These are phyloP conservation scores for Macropodus opercularis DNA, from an alignment of 2,797 vertebrate species.

Conservation along the genomic window DNA sequence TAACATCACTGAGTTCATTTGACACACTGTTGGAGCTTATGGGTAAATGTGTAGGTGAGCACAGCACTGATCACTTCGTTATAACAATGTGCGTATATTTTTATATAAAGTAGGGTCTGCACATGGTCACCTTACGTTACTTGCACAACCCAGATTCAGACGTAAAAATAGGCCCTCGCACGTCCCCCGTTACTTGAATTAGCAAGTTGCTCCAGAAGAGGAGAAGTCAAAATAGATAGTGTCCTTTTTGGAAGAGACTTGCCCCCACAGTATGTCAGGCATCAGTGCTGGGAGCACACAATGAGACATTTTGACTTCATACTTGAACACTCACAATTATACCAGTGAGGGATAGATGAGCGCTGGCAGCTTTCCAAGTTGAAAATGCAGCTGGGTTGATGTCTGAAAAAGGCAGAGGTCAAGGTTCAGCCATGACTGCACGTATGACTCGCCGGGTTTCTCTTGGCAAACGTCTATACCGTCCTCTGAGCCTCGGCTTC, in stretches of 20 bases:
- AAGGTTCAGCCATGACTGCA: slow-evolving; percentile 51
- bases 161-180: too few relatives aligned
- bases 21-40: background rate
- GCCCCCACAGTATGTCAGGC: slow-evolving; percentile 58
- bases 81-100: too few relatives aligned
- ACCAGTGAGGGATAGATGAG: slow-evolving; percentile 51
- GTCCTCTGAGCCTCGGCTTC: slow-evolving; percentile 39
- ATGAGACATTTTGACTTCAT: slow-evolving; percentile 77
- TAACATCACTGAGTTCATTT: slow-evolving; percentile 29
- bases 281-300: slow-evolving; percentile 54
- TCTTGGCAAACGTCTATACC: slow-evolving; percentile 62
- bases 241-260: slow-evolving; percentile 59
- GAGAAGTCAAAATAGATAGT: slow-evolving; percentile 34
- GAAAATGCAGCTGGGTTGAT: slow-evolving; percentile 59
- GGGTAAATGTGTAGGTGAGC: too few relatives aligned
- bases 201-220: too few relatives aligned
- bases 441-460: slow-evolving; percentile 43
- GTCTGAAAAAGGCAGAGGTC: slow-evolving; percentile 74
- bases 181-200: too few relatives aligned
- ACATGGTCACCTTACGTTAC: too few relatives aligned
- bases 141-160: too few relatives aligned
- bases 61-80: too few relatives aligned
- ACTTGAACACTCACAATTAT: slow-evolving; percentile 71
- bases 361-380: slow-evolving; percentile 65
- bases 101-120: too few relatives aligned